phyloP scores from a whole-genome alignment of 92 coral and sea anemone species.

The Pocillopora grandis region DNA sequence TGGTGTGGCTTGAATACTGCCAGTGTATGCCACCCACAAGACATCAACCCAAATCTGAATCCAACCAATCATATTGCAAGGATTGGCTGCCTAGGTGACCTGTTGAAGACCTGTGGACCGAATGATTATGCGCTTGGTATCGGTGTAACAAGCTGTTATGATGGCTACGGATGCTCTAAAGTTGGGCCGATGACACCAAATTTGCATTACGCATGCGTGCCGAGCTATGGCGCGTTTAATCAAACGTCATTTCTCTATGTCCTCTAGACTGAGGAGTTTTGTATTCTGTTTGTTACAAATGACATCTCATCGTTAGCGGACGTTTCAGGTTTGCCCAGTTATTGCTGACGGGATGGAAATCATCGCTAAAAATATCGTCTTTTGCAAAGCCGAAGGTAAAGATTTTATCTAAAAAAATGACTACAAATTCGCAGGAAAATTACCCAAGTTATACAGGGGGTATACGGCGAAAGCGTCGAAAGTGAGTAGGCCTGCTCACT shows the following conservation, averaged over 20 bases:
- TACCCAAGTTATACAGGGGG: neutral
- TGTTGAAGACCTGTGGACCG: slow-evolving; percentile 82
- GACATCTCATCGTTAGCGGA: neutral
- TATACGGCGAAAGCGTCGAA: neutral
- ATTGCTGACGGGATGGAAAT: slow-evolving; percentile 78
- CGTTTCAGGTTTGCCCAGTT: slow-evolving; percentile 64
- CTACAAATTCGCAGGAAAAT: neutral
- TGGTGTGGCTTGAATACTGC: slow-evolving; percentile 94
- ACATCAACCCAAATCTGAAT: slow-evolving; percentile 85
- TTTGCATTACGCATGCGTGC: slow-evolving; percentile 83
- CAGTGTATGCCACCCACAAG: slow-evolving; percentile 86
- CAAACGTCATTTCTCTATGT: slow-evolving; percentile 82
- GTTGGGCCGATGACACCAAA: slow-evolving; percentile 85
- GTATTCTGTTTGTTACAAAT: neutral
- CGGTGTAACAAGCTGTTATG: slow-evolving; percentile 87
- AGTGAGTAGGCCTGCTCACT: neutral
- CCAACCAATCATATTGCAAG: slow-evolving; percentile 92
- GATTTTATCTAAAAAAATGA: neutral
- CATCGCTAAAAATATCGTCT: neutral
- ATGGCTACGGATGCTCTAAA: slow-evolving; percentile 80
- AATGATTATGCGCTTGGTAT: slow-evolving; percentile 84
- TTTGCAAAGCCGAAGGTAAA: neutral
- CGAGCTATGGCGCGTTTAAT: slow-evolving; percentile 75
- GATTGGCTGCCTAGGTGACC: slow-evolving; percentile 89
- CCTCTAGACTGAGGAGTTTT: slow-evolving; percentile 34